Percentiles rank a stretch among this genome's conserved stretches.
Evolutionary conservation across 2,888 invertebrate genomes (phyloP).

Genomic region (Slavum lentiscoides): DNA sequence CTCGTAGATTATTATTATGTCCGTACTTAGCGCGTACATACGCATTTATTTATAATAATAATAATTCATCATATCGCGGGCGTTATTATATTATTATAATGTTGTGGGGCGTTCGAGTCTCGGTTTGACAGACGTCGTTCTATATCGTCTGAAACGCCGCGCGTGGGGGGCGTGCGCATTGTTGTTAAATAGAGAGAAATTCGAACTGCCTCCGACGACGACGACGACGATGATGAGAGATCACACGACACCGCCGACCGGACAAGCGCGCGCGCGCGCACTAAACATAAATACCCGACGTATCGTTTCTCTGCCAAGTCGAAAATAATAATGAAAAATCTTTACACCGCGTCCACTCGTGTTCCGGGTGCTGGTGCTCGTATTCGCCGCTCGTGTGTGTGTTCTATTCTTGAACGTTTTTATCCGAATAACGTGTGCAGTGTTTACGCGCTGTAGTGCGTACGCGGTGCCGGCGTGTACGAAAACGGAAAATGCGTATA

Average conservation of each 20-base stretch:
- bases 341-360: not conserved
- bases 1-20: not conserved
- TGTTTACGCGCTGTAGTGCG: too few species aligned
- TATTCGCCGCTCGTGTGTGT: not conserved
- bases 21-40: not conserved
- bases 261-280: not conserved
- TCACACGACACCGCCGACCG: conserved; percentile 37
- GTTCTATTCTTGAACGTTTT: conserved; percentile 47
- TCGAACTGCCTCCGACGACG: conserved; percentile 8
- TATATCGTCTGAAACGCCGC: not conserved
- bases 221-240: not conserved
- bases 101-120: conserved; percentile 30
- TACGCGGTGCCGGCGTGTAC: not conserved
- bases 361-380: not conserved
- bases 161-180: conserved; percentile 12
- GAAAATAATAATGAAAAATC: conserved; percentile 49
- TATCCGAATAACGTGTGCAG: conserved; percentile 21
- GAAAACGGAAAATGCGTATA: not conserved
- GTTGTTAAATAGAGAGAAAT: conserved; percentile 36
- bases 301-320: conserved; percentile 41
- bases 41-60: conserved; percentile 33
- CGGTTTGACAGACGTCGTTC: conserved; percentile 36
- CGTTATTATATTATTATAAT: too few species aligned
- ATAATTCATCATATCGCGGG: conserved; percentile 29
- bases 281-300: conserved; percentile 29